A percentile compares a stretch with the other conserved stretches of the same genome.
Evolutionary conservation across 2,888 invertebrate genomes (phyloP).

Genomic region (Drosophila demipolita): DNA sequence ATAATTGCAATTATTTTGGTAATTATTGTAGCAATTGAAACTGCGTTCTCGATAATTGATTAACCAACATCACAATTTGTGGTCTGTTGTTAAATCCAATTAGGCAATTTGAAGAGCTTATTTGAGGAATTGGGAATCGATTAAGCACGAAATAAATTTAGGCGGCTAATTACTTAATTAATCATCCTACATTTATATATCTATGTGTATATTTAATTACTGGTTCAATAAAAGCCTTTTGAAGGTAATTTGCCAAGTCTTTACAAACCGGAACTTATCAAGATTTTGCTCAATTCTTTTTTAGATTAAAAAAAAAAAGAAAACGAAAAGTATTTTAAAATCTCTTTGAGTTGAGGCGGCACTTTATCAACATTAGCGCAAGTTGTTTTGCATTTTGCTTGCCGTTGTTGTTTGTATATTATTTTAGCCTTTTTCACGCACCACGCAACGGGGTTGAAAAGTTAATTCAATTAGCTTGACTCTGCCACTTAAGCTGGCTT

Average conservation of each 20-base stretch:
- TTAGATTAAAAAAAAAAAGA: constrained; percentile 22
- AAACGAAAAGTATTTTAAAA: constrained; percentile 49
- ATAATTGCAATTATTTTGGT: neutral
- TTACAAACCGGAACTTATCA: constrained; percentile 2
- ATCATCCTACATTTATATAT: neutral
- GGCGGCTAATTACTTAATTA: neutral
- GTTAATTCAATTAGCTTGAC: constrained; percentile 79
- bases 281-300: constrained; percentile 1
- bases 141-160: neutral
- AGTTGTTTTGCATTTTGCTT: constrained; percentile 59
- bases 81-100: no score
- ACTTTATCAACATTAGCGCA: constrained; percentile 72
- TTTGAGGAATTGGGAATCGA: neutral
- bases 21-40: neutral
- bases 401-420: constrained; percentile 42
- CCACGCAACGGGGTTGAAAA: constrained; percentile 67
- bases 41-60: neutral
- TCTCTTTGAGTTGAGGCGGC: constrained; percentile 61
- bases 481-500: constrained; percentile 78
- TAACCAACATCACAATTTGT: neutral
- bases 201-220: neutral
- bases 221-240: neutral
- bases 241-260: constrained; percentile 2
- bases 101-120: no score
- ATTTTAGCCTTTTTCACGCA: constrained; percentile 71